Evolutionary conservation across 2,113 vertebrate genomes (phyloP).

Genomic region (Hemichromis elongatus): DNA sequence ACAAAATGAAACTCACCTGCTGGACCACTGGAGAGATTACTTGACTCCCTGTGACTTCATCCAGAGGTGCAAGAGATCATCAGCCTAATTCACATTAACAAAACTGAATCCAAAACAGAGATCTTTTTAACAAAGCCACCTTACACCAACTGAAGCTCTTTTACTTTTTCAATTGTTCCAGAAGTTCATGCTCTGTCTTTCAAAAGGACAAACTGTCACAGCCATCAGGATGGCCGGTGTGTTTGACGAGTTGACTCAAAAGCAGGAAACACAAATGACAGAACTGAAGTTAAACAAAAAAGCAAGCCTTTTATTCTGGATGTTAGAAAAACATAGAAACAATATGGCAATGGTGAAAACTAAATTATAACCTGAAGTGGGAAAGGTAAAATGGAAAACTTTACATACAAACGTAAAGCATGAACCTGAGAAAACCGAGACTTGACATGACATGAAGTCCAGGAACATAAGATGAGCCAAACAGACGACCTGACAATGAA

Average conservation of each 20-base stretch:
- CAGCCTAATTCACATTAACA: not conserved
- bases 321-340: not conserved
- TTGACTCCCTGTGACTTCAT: not conserved
- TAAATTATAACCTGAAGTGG: not conserved
- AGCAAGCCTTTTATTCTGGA: not conserved
- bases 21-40: not conserved
- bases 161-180: not conserved
- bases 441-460: not conserved
- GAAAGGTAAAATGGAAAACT: not conserved
- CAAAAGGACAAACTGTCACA: not conserved
- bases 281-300: not conserved
- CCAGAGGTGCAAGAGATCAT: not conserved
- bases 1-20: not conserved
- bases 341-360: not conserved
- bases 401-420: not conserved
- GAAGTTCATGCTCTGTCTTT: not conserved
- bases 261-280: not conserved
- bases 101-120: not conserved
- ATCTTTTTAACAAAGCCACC: not conserved
- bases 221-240: not conserved
- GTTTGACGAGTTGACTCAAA: not conserved
- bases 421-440: not conserved
- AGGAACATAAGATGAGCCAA: not conserved
- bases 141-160: not conserved
- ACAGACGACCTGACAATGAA: not conserved